Evolutionary conservation across 1,140 invertebrate genomes (phyloP), one percentile per base, ranked within the genome.

Genomic region (Musca vetustissima): DNA sequence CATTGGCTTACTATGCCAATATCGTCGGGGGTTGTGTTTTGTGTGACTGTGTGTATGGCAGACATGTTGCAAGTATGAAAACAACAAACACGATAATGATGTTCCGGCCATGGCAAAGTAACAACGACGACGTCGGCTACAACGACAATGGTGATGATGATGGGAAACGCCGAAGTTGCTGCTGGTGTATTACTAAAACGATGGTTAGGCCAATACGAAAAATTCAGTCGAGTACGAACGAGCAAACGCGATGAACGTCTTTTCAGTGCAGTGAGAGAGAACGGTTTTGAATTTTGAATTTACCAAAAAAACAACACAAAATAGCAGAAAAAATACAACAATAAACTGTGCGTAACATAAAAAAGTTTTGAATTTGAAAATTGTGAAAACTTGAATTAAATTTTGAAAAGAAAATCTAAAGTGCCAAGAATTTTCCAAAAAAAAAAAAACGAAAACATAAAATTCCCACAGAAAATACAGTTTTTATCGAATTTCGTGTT

Each of bases 121-220:
- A 43, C 72, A 49, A 68, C 69, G 32, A 64, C 52, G 19, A 64
- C 64, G 47, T 49, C 59, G 21, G 57, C 64, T 32, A 52, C 65
- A n/a, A n/a, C n/a, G n/a, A n/a, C n/a, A n/a, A n/a, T n/a, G n/a
- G n/a, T n/a, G 66, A 55, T 32, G 11, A 32, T 11, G 2, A 65
- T 24, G 64, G n/a, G 72, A 72, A 74, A 78, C 76, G 74, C 32
- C 47, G 64, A 66, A 66, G 49, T 66, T 66, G 47, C 17, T 49
- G 28, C 61, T 24, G 11, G 64, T 53, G 52, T 24, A 8, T 24
- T 21, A 53, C 47, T 52, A 52, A 65, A 52, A 52, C 64, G 64
- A 66, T 52, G 32, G 64, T 52, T 32, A 32, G 57, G 8, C 57
- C 57, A 61, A 61, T 61, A 61, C 57, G 57, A 61, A 66, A 66